These are phyloP conservation scores for Epizoanthus ramosus DNA, from an alignment of 92 coral and sea anemone genomes.

Conservation along the genomic window DNA sequence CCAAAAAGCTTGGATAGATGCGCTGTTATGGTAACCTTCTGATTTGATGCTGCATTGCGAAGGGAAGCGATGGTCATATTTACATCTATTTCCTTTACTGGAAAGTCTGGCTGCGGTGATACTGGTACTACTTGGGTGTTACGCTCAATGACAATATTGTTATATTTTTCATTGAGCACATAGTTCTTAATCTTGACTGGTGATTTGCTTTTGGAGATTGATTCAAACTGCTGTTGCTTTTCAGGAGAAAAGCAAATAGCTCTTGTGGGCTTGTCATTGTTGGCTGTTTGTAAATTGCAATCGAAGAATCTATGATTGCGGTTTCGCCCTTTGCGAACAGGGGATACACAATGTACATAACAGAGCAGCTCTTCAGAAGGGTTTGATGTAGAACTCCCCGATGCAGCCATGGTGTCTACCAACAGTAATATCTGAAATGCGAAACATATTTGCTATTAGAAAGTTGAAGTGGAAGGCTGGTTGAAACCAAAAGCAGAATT, in stretches of 20 bases:
- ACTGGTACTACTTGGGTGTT: background rate
- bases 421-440: background rate
- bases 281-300: conserved; percentile 1
- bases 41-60: conserved; percentile 16
- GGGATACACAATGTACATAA: conserved; percentile 18
- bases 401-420: background rate
- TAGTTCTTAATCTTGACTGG: conserved; percentile 19
- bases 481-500: too few relatives aligned
- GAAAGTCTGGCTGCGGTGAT: conserved; percentile 22
- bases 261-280: background rate
- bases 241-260: conserved; percentile 9
- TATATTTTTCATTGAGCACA: conserved; percentile 1
- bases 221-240: conserved; percentile 15
- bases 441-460: background rate
- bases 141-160: conserved; percentile 25
- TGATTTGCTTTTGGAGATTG: conserved; percentile 6
- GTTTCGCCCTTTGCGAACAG: conserved; percentile 1
- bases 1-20: background rate
- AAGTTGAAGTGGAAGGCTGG: too few relatives aligned
- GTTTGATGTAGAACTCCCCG: background rate
- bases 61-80: conserved; percentile 8
- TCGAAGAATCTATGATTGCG: conserved; percentile 3
- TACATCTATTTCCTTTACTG: background rate
- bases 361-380: conserved; percentile 1
- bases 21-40: conserved; percentile 6